Conservation (phyloP, 2,797 vertebrate species). For the Yasuhikotakia modesta region DNA sequence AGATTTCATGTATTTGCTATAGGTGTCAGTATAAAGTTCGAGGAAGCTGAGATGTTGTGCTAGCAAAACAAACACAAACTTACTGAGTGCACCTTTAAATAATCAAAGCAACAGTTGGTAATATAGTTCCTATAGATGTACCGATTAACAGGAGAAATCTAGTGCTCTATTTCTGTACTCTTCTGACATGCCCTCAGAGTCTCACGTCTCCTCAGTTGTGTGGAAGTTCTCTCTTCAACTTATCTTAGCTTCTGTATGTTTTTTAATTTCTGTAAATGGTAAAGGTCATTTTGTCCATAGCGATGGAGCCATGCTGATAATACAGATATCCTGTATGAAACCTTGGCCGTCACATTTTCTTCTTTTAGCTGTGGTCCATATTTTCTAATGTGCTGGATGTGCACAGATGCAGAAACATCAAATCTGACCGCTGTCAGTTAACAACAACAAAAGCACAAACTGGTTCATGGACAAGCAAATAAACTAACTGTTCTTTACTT, state of each 20-base stretch:
- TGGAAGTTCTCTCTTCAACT: slow-evolving; percentile 6
- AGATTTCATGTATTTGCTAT: not conserved
- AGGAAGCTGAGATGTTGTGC: not conserved
- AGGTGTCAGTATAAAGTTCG: slow-evolving; percentile 13
- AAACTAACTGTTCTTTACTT: slow-evolving; percentile 67
- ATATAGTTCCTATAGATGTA: not conserved
- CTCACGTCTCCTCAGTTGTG: slow-evolving; percentile 9
- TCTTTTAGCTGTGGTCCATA: slow-evolving; percentile 39
- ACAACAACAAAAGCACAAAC: slow-evolving; percentile 74
- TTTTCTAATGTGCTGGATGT: slow-evolving; percentile 68
- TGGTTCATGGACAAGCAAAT: slow-evolving; percentile 62
- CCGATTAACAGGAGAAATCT: slow-evolving; percentile 20
- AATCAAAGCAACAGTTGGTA: not conserved
- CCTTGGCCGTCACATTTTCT: slow-evolving; percentile 33
- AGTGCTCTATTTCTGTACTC: slow-evolving; percentile 17
- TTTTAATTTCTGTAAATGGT: slow-evolving; percentile 29
- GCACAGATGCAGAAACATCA: slow-evolving; percentile 53
- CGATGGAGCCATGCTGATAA: slow-evolving; percentile 33
- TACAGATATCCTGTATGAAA: slow-evolving; percentile 33
- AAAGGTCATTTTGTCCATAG: slow-evolving; percentile 26
- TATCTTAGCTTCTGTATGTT: slow-evolving; percentile 11
- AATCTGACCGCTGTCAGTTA: slow-evolving; percentile 65
- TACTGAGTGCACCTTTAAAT: not conserved
- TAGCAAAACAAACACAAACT: not conserved
- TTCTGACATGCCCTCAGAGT: slow-evolving; percentile 12